Evolutionary conservation across 2,797 vertebrate species (phyloP).

Genomic region (Poeciliopsis presidionis): DNA sequence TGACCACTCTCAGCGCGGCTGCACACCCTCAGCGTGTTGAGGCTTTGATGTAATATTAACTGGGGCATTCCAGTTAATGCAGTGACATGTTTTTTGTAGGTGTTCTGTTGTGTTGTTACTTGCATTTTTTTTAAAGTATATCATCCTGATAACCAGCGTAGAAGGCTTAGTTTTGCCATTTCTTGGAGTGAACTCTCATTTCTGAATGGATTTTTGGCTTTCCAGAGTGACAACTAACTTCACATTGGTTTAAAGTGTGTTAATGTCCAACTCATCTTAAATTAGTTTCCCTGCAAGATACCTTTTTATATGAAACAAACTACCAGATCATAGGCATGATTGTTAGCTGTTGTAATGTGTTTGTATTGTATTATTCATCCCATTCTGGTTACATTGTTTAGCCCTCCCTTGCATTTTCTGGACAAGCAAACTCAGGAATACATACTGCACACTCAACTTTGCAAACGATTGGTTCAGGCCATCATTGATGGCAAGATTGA

Average conservation of each 20-base stretch:
- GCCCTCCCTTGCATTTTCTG: conserved; percentile 63
- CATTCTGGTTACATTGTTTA: conserved; percentile 54
- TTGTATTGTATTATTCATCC: conserved; percentile 49
- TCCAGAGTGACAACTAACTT: conserved; percentile 56
- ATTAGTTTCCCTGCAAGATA: conserved; percentile 12
- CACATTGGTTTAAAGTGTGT: conserved; percentile 32
- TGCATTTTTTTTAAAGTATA: conserved; percentile 66
- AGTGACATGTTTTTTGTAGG: conserved; percentile 66
- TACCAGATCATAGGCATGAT: conserved; percentile 58
- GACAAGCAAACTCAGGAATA: conserved; percentile 82
- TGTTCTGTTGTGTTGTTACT: conserved; percentile 72
- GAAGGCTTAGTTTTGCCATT: conserved; percentile 69
- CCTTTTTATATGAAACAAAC: conserved; percentile 22
- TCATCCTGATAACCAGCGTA: conserved; percentile 72
- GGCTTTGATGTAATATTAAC: conserved; percentile 69
- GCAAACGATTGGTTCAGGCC: conserved; percentile 64
- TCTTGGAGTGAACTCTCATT: conserved; percentile 60
- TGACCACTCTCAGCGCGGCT: conserved; percentile 63
- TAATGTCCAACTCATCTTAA: conserved; percentile 27
- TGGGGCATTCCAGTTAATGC: conserved; percentile 73
- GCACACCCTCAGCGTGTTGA: conserved; percentile 57
- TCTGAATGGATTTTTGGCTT: conserved; percentile 42
- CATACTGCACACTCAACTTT: conserved; percentile 72
- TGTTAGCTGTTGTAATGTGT: conserved; percentile 64
- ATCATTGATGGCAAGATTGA: conserved; percentile 47